Evolutionary conservation across 2,113 vertebrate genomes (phyloP).

Genomic region (Porphyrio hochstetteri): DNA sequence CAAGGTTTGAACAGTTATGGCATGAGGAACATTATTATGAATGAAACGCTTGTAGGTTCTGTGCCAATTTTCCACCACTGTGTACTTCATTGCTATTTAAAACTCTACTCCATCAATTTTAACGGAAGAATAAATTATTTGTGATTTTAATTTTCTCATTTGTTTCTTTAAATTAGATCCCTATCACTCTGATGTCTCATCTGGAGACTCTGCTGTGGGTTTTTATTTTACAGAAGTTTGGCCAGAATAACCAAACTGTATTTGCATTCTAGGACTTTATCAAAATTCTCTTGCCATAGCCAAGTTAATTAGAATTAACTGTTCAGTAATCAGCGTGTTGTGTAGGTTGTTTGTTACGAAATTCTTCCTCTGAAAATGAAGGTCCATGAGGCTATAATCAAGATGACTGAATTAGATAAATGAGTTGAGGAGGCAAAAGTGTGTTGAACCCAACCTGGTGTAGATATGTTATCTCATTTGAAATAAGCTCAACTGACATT

Average conservation of each 20-base stretch:
- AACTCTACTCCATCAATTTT: constrained; percentile 89
- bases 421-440: constrained; percentile 80
- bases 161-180: constrained; percentile 81
- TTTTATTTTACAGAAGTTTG: constrained; percentile 71
- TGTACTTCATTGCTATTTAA: constrained; percentile 92
- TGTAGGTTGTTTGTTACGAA: constrained; percentile 81
- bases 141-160: constrained; percentile 85
- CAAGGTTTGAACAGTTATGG: constrained; percentile 61
- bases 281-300: constrained; percentile 81
- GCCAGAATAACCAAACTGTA: constrained; percentile 62
- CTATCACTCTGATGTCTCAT: constrained; percentile 70
- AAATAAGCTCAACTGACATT: constrained; percentile 85
- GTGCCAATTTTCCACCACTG: constrained; percentile 82
- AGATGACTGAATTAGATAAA: constrained; percentile 88
- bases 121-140: constrained; percentile 90
- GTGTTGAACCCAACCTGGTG: constrained; percentile 78
- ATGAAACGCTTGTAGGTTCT: constrained; percentile 74
- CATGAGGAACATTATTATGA: constrained; percentile 69
- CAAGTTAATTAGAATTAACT: constrained; percentile 87
- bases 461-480: constrained; percentile 82
- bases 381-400: constrained; percentile 81
- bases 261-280: constrained; percentile 79
- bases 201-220: constrained; percentile 72
- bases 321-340: constrained; percentile 82
- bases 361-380: constrained; percentile 78